Conservation (phyloP, 2,113 vertebrate genomes). For the Tachycineta bicolor region DNA sequence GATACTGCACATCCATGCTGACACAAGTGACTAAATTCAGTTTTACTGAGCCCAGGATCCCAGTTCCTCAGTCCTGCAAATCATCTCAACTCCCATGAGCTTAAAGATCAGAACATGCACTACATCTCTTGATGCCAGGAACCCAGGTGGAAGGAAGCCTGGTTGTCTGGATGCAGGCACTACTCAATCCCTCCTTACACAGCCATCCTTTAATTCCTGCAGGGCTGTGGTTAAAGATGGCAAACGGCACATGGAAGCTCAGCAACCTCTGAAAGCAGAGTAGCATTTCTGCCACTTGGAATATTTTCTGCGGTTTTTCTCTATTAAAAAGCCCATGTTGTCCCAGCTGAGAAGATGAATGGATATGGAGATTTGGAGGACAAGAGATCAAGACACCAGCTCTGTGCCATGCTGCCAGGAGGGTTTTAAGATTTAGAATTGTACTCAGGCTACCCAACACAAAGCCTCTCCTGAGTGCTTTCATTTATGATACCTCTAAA, state of each 20-base stretch:
- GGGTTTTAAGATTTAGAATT: not conserved
- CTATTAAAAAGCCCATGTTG: not conserved
- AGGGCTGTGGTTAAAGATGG: not conserved
- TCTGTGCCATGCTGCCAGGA: not conserved
- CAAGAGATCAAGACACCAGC: not conserved
- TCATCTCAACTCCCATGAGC: not conserved
- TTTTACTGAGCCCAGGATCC: not conserved
- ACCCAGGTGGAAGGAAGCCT: not conserved
- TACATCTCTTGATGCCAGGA: not conserved
- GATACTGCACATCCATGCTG: not conserved
- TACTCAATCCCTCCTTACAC: not conserved
- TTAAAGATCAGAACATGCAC: not conserved
- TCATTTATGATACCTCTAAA: not conserved
- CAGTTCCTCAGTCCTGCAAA: not conserved
- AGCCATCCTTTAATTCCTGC: not conserved
- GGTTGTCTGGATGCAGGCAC: not conserved
- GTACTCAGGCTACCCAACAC: not conserved
- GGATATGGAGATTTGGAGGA: not conserved
- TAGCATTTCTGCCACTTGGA: not conserved
- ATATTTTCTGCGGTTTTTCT: not conserved
- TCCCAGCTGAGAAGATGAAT: not conserved
- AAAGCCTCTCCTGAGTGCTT: not conserved
- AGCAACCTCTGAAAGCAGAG: not conserved
- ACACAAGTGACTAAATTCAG: not conserved
- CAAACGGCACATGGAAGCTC: not conserved